Base-by-base conservation (phyloP, 2,113 vertebrate genomes). In the Turdus rufiventris region DNA sequence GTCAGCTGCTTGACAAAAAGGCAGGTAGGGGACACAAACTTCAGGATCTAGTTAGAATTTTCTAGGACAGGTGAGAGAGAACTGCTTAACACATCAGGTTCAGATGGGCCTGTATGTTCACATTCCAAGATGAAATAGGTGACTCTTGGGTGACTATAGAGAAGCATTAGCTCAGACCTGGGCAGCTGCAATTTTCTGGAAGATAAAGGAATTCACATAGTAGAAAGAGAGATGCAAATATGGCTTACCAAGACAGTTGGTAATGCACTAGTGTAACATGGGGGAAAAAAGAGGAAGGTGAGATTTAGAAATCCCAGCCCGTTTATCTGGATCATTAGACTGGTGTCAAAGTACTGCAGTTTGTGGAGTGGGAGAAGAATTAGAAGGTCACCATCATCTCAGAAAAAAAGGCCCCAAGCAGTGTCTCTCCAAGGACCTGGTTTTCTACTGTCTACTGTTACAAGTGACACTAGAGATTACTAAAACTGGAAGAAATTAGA, bases 401-500 rank as follows among this genome's bases (percentile, higher is more conserved):
- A 11, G 38, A 10, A 6, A 10, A 33, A 45, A 36, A 45, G 47
- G 5, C 23, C 10, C 23, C 38, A 61, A 72, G 21, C 14, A 38
- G 4, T 62, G 9, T 47, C 40, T 83, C 3, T 71, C 23, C 2
- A 9, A 62, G 62, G 67, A 42, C 42, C 34, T 68, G 26, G 0
- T 34, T 42, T 95, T 82, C 79, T 70, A 31, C 42, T 73, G 2
- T 53, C 50, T 70, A 5, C 82, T 93, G 68, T 80, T 92, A 68
- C 0, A 11, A 77, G 38, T 51, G 65, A 38, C 33, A 31, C 47
- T 58, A 56, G 54, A 76, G 47, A 56, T 94, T 45, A 89, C 29
- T 95, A 82, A 89, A 88, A 88, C 62, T 90, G 87, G 71, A 89
- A 88, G 81, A 73, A 80, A 53, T 76, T 70, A 80, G 24, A 61